Evolutionary conservation across 2,113 vertebrate species (phyloP), one percentile per base, ranked within the genome.

Genomic region (Eidolon helvum): DNA sequence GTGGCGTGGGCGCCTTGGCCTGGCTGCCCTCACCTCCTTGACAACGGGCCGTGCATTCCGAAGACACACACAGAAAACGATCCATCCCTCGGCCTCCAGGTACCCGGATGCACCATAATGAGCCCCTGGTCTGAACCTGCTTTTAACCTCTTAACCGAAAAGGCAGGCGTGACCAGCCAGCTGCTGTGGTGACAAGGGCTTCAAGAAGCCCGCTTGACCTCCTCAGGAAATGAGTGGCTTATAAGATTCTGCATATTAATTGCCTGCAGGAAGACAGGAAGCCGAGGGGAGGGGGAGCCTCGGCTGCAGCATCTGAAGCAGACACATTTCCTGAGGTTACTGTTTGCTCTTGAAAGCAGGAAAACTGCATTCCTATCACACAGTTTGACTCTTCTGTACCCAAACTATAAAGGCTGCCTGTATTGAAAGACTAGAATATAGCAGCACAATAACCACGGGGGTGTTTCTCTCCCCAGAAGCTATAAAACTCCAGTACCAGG

Each of bases 51-150:
- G 2, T 1, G 1, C 1, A 4, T 26, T 48, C 45, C n/a, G 40
- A 18, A 45, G 40, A n/a, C 35, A 14, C 2, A 1, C 0, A 21
- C 0, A 50, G 78, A 35, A 84, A 38, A 33, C 0, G 12, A 10
- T 2, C 22, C 1, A 0, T 15, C 16, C 35, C 30, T 10, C 4
- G 0, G n/a, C 19, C 2, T 10, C 40, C 28, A 35, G 8, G 3
- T 21, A 19, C 59, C 7, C 5, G 63, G 38, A 35, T 35, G 15
- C 5, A 12, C 21, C 21, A 10, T 21, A 19, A 9, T 61, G 40
- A 5, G 9, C 33, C 14, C 38, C 61, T 28, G 38, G 19, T n/a
- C 18, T 0, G 24, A 26, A 19, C 0, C 48, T 48, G 38, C 18
- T 5, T 63, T 69, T 40, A 40, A 14, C n/a, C 72, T 2, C 1